Base-by-base conservation (phyloP, 2,888 invertebrate genomes). In the Agrilus cyanescens region DNA sequence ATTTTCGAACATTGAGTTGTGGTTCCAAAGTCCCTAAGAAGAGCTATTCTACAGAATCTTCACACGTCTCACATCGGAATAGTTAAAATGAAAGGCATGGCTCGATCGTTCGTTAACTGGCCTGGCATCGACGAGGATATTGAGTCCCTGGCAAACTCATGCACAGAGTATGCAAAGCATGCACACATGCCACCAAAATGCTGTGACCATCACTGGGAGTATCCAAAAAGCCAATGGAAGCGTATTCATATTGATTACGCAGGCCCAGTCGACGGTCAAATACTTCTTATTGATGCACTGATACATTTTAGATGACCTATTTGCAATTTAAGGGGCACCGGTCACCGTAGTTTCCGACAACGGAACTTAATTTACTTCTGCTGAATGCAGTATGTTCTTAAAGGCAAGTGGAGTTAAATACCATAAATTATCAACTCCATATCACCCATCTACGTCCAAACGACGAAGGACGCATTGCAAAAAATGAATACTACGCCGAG, bases 171-270 rank as follows among this genome's bases (percentile, higher is more conserved):
- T 38, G 43, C 43, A 40, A 46, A 38, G 44, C 33, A 46, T 10
- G 38, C 38, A 20, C 44, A 50, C 25, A 41, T 29, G 12, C 54
- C 52, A 16, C 36, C 48, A 5, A 50, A 51, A 39, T 46, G 45
- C 20, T 32, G 16, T 7, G 37, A 43, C 4, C 53, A 57, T 37
- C 49, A 47, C 4, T 56, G 55, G 55, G 51, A 56, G 35, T 48
- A 46, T 34, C 50, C 55, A 4, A 43, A 41, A 12, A 40, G 35
- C 38, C 47, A 53, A 4, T 59, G 57, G 54, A 41, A 49, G 32
- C 37, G 56, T 10, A 32, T 60, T 6, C 60, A 60, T 40, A 51
- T 61, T 20, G 56, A 59, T 49, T 59, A 55, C 44, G 55, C 56
- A 41, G 55, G 57, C 46, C 57, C 57, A 30, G 32, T 54, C 32